Base-by-base conservation (phyloP, 2,113 vertebrate genomes). In the Plotosus lineatus region DNA sequence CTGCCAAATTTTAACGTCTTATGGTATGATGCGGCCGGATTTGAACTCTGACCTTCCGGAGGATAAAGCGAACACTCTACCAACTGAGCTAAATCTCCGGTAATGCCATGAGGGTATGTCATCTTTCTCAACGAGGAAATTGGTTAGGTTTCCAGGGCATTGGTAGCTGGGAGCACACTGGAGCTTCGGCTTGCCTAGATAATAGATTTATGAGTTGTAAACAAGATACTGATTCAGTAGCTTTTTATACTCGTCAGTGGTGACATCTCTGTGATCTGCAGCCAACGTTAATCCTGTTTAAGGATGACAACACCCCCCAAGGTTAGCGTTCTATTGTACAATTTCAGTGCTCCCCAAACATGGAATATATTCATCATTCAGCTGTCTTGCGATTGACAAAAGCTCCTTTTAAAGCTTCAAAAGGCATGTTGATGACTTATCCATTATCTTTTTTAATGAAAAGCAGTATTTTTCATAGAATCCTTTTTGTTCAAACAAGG, bases 401-500 rank as follows among this genome's bases (percentile, higher is more conserved):
- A 11, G 40, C 42, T 40, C 36, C 12, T 33, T 68, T 68, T 44
- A 50, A 56, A 58, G 46, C 15, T 26, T 76, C 28, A 46, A 58
- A 55, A 82, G 56, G 68, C 44, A 61, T 28, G 31, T 55, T n/a
- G 33, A 51, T n/a, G 8, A 38, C 21, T 61, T 79, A 38, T 79
- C 33, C 55, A 55, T 81, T 81, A 66, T 75, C 38, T 74, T 36
- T 21, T 42, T 73, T 60, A 0, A 42, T 58, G 56, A 75, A 78
- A 81, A 61, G 84, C 65, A 42, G 44, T 44, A 36, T 69, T 83
- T 83, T 81, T 69, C n/a, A 58, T 51, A 68, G 23, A 40, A 26
- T 51, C 42, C 15, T 55, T 28, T 75, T 83, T 75, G 68, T 81
- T 77, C 15, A 12, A 36, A 60, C 65, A n/a, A 51, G 36, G 38